A percentile compares a stretch with the other conserved stretches of the same genome.
phyloP scores from a whole-genome alignment of 2,888 invertebrate genomes.

The Coelinius sp. region DNA sequence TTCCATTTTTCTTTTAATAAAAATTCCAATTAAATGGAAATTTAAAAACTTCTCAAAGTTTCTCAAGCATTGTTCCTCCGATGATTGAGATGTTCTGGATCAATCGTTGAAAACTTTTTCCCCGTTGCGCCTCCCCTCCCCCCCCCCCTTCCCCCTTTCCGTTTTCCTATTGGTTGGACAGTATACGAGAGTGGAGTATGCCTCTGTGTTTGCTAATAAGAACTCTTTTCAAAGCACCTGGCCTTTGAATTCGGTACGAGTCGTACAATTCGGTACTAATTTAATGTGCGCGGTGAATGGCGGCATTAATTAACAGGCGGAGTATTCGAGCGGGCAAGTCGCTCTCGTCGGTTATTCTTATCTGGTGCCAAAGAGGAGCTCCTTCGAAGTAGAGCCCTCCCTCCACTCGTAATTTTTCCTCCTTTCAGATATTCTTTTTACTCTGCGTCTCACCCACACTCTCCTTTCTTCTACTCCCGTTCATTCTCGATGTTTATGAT shows the following conservation, averaged over 20 bases:
- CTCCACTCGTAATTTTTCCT: background rate
- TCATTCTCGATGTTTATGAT: background rate
- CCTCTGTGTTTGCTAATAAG: conserved; percentile 55
- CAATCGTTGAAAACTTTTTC: conserved; percentile 8
- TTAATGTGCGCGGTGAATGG: conserved; percentile 58
- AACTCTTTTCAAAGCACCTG: conserved; percentile 56
- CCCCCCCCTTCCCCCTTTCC: conserved; percentile 34
- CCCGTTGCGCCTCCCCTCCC: conserved; percentile 35
- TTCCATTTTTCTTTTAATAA: background rate
- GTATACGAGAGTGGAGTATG: conserved; percentile 39
- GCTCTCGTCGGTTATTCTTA: conserved; percentile 43
- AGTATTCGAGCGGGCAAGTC: conserved; percentile 51
- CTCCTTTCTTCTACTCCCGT: background rate
- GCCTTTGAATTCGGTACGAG: conserved; percentile 51
- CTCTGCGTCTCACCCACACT: background rate
- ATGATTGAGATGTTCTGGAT: conserved; percentile 26
- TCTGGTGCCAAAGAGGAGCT: conserved; percentile 33
- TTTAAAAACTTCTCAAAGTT: conserved; percentile 11
- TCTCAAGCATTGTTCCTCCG: background rate
- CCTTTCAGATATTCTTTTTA: conserved; percentile 6
- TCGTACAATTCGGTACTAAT: conserved; percentile 56
- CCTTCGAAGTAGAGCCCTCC: conserved; percentile 18
- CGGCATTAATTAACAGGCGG: conserved; percentile 61
- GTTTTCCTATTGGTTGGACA: conserved; percentile 27
- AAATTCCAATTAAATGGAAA: conserved; percentile 12